phyloP scores from a whole-genome alignment of 2,113 vertebrate genomes.

The Hydropotes inermis region DNA sequence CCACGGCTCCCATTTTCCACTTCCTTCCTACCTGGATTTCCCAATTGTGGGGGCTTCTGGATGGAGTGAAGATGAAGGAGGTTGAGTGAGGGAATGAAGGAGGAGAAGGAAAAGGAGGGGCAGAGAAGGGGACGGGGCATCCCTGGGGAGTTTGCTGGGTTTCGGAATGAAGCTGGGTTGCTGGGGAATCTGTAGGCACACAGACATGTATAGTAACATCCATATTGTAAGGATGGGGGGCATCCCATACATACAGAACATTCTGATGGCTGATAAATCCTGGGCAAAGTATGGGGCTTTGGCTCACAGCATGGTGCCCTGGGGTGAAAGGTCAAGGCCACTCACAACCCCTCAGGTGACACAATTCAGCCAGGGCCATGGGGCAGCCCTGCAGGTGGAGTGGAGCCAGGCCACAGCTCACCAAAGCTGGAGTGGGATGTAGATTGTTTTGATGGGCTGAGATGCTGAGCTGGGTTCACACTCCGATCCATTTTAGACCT shows the following conservation, averaged over 20 bases:
- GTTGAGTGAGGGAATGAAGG: background rate
- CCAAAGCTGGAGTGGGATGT: background rate
- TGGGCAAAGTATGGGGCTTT: background rate
- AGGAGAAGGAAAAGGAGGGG: background rate
- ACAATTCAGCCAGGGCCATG: rapidly evolving
- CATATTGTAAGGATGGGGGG: background rate
- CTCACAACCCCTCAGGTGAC: background rate
- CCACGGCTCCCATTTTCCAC: background rate
- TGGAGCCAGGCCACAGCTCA: too few species aligned
- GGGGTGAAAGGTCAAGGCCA: background rate
- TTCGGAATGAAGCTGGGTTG: constrained; percentile 9
- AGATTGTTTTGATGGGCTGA: background rate
- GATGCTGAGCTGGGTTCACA: background rate
- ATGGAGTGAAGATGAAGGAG: background rate
- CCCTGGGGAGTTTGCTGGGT: background rate
- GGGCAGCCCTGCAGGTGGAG: rapidly evolving
- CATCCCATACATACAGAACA: background rate
- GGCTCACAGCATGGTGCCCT: background rate
- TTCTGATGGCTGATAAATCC: constrained; percentile 8
- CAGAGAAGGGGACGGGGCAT: background rate
- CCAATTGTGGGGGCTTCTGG: background rate
- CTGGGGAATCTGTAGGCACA: constrained; percentile 34
- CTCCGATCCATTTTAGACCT: background rate
- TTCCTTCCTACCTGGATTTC: background rate
- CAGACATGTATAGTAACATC: constrained; percentile 25